These are phyloP conservation scores for Carassius auratus DNA, from an alignment of 2,113 vertebrate species.

Conservation along the genomic window DNA sequence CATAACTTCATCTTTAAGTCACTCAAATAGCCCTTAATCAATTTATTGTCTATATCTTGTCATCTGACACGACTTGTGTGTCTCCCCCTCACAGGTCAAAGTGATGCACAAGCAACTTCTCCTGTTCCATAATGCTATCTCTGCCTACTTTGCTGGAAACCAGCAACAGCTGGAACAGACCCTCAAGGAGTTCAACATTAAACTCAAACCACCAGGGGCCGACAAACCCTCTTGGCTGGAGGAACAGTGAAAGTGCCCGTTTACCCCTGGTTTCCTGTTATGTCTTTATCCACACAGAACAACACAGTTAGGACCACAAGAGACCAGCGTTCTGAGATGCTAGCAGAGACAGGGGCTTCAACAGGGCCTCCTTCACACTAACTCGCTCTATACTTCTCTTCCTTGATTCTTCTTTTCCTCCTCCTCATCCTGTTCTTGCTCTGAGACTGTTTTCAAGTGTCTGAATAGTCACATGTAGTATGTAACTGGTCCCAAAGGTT, in stretches of 20 bases:
- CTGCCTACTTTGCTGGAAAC: slow-evolving; percentile 96
- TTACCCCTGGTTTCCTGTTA: not conserved
- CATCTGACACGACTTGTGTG: not conserved
- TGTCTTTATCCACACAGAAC: slow-evolving; percentile 26
- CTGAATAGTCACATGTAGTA: slow-evolving; percentile 15
- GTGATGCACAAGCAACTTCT: slow-evolving; percentile 99
- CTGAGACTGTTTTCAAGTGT: slow-evolving; percentile 39
- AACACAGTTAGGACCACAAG: slow-evolving; percentile 12
- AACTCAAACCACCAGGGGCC: slow-evolving; percentile 85
- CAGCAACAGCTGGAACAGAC: slow-evolving; percentile 97
- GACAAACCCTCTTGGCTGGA: slow-evolving; percentile 98
- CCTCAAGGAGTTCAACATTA: slow-evolving; percentile 95
- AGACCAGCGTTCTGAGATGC: slow-evolving; percentile 43
- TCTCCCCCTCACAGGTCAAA: slow-evolving; percentile 82
- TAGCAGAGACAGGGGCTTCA: slow-evolving; percentile 3
- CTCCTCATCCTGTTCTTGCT: slow-evolving; percentile 1
- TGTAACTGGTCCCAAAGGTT: slow-evolving; percentile 10
- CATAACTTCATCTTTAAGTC: not conserved
- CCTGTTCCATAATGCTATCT: slow-evolving; percentile 97
- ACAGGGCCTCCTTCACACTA: not conserved
- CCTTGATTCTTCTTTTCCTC: slow-evolving; percentile 22
- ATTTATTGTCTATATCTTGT: not conserved
- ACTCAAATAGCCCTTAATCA: not conserved
- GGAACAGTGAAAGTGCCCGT: slow-evolving; percentile 82
- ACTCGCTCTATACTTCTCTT: not conserved